Evolutionary conservation across 2,113 vertebrate species (phyloP).

Genomic region (Lophochroa leadbeateri): DNA sequence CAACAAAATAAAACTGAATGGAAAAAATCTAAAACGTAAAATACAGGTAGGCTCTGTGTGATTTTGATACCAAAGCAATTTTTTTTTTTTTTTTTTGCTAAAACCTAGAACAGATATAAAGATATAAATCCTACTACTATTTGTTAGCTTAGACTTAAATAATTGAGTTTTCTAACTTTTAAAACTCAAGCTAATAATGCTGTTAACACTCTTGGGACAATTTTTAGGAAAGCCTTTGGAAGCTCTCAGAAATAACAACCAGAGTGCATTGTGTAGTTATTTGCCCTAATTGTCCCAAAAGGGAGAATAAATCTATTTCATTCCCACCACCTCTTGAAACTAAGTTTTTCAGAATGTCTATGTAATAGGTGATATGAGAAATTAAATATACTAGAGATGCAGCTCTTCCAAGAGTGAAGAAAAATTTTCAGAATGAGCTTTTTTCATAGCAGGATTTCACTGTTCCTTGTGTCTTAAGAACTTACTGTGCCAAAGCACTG

Average conservation of each 20-base stretch:
- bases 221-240: slow-evolving; percentile 24
- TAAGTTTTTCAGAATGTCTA: background rate
- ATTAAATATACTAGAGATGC: background rate
- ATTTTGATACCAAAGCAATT: background rate
- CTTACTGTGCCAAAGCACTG: background rate
- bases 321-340: background rate
- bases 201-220: background rate
- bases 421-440: background rate
- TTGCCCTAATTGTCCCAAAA: background rate
- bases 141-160: slow-evolving; percentile 5
- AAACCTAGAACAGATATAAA: background rate
- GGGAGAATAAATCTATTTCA: background rate
- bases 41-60: background rate
- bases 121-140: background rate
- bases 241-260: slow-evolving; percentile 31
- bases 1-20: background rate
- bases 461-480: background rate
- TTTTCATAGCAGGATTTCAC: background rate
- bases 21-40: background rate
- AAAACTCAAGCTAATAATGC: background rate
- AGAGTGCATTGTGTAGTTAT: background rate
- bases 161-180: slow-evolving; percentile 4
- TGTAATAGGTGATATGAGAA: background rate
- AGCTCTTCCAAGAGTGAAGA: background rate
- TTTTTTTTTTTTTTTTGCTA: background rate